phyloP scores from a whole-genome alignment of 1,140 invertebrate genomes.

The Hydropsyche tenuis region DNA sequence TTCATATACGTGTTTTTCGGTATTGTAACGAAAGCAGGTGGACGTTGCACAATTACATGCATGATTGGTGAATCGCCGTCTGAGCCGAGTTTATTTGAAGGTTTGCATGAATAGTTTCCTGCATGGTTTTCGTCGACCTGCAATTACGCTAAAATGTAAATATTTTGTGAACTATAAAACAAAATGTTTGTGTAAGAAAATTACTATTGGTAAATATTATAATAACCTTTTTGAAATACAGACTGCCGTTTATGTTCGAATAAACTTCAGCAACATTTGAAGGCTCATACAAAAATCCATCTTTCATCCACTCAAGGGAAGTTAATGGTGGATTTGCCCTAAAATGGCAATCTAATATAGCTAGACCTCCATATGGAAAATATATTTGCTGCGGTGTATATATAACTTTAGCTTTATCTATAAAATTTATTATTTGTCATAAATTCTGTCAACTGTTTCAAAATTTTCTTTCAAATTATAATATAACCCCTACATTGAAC shows the following conservation, averaged over 20 bases:
- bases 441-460: neutral
- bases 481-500: conserved; percentile 83
- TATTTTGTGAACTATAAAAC: conserved; percentile 10
- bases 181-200: conserved; percentile 12
- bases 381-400: conserved; percentile 88
- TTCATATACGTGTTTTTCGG: conserved; percentile 83
- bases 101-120: conserved; percentile 88
- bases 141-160: conserved; percentile 44
- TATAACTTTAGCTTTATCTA: conserved; percentile 91
- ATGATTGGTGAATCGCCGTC: conserved; percentile 84
- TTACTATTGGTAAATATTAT: conserved; percentile 8
- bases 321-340: conserved; percentile 91
- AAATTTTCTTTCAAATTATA: neutral
- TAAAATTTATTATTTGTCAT: conserved; percentile 49
- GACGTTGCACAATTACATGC: conserved; percentile 87
- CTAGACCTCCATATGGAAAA: conserved; percentile 87
- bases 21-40: conserved; percentile 77
- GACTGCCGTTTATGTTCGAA: conserved; percentile 84
- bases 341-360: conserved; percentile 90
- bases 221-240: conserved; percentile 77
- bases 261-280: conserved; percentile 87
- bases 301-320: conserved; percentile 94
- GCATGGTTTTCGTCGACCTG: conserved; percentile 77
- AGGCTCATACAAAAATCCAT: conserved; percentile 89
- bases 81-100: conserved; percentile 87